A percentile compares a stretch with the other conserved stretches of the same genome.
phyloP scores from a whole-genome alignment of 1,140 invertebrate species.

The Bombus ignitus region DNA sequence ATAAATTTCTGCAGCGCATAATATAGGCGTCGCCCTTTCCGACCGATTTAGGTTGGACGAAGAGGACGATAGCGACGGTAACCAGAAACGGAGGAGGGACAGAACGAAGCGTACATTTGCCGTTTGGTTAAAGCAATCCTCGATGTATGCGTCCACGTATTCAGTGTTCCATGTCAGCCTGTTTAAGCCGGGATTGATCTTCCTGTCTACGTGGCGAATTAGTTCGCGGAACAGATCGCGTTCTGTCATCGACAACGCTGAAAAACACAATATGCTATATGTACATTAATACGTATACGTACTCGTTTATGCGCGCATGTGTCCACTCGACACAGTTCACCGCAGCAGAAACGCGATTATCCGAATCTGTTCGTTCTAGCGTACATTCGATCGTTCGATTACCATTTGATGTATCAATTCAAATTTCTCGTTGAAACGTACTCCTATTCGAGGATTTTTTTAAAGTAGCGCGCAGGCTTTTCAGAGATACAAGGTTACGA shows the following conservation, averaged over 20 bases:
- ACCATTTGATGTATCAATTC: not conserved
- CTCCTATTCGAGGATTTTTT: not conserved
- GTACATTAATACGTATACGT: not conserved
- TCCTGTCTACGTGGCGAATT: slow-evolving; percentile 86
- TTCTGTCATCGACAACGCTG: slow-evolving; percentile 83
- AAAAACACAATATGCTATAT: slow-evolving; percentile 46
- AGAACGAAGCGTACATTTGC: slow-evolving; percentile 82
- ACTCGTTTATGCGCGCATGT: not conserved
- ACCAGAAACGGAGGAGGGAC: not conserved
- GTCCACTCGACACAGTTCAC: not conserved
- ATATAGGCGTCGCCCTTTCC: not conserved
- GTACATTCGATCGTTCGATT: not conserved
- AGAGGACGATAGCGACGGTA: not conserved
- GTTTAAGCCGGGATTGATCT: slow-evolving; percentile 90
- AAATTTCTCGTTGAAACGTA: not conserved
- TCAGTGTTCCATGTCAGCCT: slow-evolving; percentile 91
- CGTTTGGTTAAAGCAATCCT: slow-evolving; percentile 88
- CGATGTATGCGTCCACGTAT: slow-evolving; percentile 89
- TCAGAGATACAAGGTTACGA: not conserved
- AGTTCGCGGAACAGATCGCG: slow-evolving; percentile 84
- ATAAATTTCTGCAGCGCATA: slow-evolving; percentile 48
- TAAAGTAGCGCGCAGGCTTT: not conserved
- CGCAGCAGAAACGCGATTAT: slow-evolving; percentile 5
- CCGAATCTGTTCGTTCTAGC: not conserved
- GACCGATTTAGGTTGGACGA: not conserved